Evolutionary conservation across 30 jellyfish, hydroid and myxozoan species (phyloP), one percentile per base, ranked within the genome.

Genomic region (Cassiopea andromeda): DNA sequence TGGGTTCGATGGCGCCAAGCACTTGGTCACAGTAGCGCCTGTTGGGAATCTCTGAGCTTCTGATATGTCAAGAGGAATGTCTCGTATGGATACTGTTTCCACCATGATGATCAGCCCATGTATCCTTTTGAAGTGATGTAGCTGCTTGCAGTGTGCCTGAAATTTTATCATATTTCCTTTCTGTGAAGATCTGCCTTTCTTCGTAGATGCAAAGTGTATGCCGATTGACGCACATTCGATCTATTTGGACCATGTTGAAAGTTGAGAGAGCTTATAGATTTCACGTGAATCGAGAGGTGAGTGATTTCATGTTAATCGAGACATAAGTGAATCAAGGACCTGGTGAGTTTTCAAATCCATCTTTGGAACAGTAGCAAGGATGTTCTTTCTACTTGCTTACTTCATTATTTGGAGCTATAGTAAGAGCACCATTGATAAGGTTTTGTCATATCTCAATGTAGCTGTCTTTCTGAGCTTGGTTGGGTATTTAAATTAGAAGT

Each of bases 161-260:
- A 54, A 54, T 54, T 54, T 4, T 81, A n/a, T 8, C 2, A 6
- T 71, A 2, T 18, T 8, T 0, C 38, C 38, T 17, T 44, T 70
- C 43, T 48, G 50, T 60, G 78, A 72, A 19, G 6, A 17, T 68
- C 46, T 1, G 27, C 4, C 67, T 61, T 27, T 73, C 50, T 15
- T 81, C 59, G 2, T 48, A 91, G 97, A 91, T 91, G 94, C 97
- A 85, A 77, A 85, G 86, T 73, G 82, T 68, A 1, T 57, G 91
- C 58, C 85, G 97, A n/a, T 70, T 91, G 77, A 85, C 92, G 19
- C 97, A 91, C 61, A 68, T 91, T 57, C 89, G 87, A 38, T 91
- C 97, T 38, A 75, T 84, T 1, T 91, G 97, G 97, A 14, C 73
- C 14, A 91, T 91, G 97, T 76, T 91, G 76, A 78, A 79, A 9